Percentiles rank a stretch among this genome's conserved stretches.
These are phyloP conservation scores for Notolabrus celidotus DNA, from an alignment of 2,797 vertebrate species.

Conservation along the genomic window DNA sequence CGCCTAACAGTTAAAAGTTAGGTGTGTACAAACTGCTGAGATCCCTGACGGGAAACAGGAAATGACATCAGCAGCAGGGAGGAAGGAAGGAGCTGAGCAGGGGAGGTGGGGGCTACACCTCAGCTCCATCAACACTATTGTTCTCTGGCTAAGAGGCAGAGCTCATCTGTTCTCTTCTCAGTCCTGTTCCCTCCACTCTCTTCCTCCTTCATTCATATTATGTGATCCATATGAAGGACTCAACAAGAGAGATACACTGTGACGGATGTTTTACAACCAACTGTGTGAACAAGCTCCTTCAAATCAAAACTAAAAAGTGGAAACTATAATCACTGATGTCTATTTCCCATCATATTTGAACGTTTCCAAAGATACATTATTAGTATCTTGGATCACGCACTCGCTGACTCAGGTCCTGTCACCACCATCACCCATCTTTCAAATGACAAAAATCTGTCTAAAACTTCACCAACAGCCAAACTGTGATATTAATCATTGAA, in stretches of 20 bases:
- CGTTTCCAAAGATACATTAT: no score
- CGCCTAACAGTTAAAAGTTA: slow-evolving; percentile 31
- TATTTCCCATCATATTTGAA: no score
- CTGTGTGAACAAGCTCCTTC: neutral
- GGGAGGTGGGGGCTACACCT: slow-evolving; percentile 35
- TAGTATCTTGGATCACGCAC: no score
- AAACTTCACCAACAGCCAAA: no score
- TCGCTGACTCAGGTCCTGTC: no score
- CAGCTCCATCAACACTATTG: slow-evolving; percentile 71
- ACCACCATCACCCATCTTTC: no score
- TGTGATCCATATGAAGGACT: neutral
- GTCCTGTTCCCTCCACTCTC: slow-evolving; percentile 15
- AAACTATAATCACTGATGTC: neutral
- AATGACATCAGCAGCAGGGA: slow-evolving; percentile 66
- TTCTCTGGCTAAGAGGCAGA: slow-evolving; percentile 45
- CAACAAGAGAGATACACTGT: neutral
- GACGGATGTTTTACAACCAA: neutral
- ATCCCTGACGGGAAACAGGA: slow-evolving; percentile 72
- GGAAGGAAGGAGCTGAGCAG: slow-evolving; percentile 62
- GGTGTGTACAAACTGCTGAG: slow-evolving; percentile 18
- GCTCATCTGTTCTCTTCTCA: slow-evolving; percentile 21
- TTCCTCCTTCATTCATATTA: neutral
- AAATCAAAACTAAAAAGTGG: neutral
- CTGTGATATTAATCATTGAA: no score
- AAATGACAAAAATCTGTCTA: no score